phyloP scores from a whole-genome alignment of 2,797 vertebrate species.

The Rhinophrynus dorsalis region DNA sequence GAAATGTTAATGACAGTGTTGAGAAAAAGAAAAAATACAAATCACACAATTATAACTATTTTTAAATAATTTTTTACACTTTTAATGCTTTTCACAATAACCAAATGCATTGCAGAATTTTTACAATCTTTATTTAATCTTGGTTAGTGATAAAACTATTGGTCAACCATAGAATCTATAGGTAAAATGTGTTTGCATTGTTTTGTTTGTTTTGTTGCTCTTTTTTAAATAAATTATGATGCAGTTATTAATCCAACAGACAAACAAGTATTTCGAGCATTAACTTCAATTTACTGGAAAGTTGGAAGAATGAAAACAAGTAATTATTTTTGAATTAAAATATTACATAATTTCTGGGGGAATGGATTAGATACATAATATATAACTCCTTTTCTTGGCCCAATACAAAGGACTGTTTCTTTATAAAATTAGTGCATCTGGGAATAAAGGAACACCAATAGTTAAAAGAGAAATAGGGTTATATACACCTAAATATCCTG shows the following conservation, averaged over 20 bases:
- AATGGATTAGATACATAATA: neutral
- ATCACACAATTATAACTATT: no score
- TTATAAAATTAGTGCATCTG: no score
- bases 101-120: neutral
- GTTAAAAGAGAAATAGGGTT: no score
- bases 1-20: no score
- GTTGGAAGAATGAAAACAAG: neutral
- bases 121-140: conserved; percentile 6
- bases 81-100: no score
- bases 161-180: neutral
- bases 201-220: no score
- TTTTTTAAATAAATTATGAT: conserved; percentile 20
- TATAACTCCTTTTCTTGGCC: neutral
- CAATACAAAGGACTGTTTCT: neutral
- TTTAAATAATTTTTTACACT: no score
- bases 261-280: conserved; percentile 11
- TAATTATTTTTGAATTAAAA: neutral
- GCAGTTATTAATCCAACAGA: conserved; percentile 10
- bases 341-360: neutral
- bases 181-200: neutral
- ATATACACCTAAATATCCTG: no score
- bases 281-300: neutral
- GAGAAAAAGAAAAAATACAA: no score
- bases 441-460: no score
- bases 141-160: neutral